Conservation (phyloP, 2,888 invertebrate species). For the Metallyticus violacea region DNA sequence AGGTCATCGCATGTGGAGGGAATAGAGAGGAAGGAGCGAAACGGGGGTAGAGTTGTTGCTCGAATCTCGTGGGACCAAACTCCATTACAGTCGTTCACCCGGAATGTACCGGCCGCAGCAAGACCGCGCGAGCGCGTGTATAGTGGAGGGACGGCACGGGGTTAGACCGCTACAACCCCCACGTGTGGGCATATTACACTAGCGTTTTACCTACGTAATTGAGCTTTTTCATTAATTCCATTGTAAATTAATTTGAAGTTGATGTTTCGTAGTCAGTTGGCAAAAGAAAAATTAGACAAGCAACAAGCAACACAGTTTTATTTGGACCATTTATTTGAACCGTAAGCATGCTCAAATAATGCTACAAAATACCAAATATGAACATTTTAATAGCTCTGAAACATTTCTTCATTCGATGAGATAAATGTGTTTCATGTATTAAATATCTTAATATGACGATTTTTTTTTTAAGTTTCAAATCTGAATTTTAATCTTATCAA, state of each 20-base stretch:
- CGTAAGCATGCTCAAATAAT: too few relatives aligned
- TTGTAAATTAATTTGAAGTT: neutral
- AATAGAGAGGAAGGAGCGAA: neutral
- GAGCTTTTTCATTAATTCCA: neutral
- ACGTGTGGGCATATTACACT: neutral
- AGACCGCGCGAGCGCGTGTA: neutral
- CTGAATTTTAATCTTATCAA: too few relatives aligned
- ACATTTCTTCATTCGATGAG: too few relatives aligned
- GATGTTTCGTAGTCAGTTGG: neutral
- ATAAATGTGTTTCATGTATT: too few relatives aligned
- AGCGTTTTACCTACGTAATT: neutral
- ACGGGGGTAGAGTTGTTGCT: neutral
- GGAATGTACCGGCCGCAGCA: conserved; percentile 1
- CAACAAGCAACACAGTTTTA: too few relatives aligned
- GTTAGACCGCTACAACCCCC: neutral
- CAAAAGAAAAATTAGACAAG: too few relatives aligned
- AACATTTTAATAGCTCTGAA: too few relatives aligned
- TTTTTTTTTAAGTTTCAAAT: too few relatives aligned
- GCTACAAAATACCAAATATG: too few relatives aligned
- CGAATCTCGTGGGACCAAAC: neutral
- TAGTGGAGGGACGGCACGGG: too few relatives aligned
- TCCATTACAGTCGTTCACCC: conserved; percentile 15
- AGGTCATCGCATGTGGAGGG: conserved; percentile 13
- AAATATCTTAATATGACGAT: too few relatives aligned
- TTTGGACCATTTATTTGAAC: too few relatives aligned